Conservation (phyloP, 2,888 invertebrate species). For the Sphaeridia pumilis region DNA sequence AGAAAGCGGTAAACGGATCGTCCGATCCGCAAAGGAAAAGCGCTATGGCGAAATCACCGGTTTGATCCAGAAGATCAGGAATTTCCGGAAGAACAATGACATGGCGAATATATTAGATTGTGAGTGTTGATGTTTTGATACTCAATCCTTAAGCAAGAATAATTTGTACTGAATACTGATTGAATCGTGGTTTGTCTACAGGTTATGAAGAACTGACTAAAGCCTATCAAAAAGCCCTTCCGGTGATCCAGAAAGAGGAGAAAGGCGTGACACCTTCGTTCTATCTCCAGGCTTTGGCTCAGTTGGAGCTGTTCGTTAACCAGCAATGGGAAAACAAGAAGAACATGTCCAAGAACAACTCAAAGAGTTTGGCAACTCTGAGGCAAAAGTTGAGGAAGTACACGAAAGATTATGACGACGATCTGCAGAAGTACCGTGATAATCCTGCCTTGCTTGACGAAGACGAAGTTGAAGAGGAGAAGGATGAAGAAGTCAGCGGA, state of each 20-base stretch:
- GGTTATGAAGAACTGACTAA: slow-evolving; percentile 86
- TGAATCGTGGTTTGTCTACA: slow-evolving; percentile 38
- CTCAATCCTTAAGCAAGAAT: too few species aligned
- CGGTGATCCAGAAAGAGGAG: slow-evolving; percentile 86
- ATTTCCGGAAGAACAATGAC: slow-evolving; percentile 95
- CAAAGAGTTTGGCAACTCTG: slow-evolving; percentile 84
- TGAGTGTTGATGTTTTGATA: too few species aligned
- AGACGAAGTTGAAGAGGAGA: slow-evolving; percentile 49
- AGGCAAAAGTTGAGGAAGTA: slow-evolving; percentile 94
- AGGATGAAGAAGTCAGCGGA: slow-evolving; percentile 39
- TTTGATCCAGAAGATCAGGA: slow-evolving; percentile 81
- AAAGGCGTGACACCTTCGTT: slow-evolving; percentile 85
- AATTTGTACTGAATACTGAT: not conserved
- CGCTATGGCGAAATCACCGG: slow-evolving; percentile 88
- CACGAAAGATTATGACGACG: slow-evolving; percentile 77
- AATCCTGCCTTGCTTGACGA: slow-evolving; percentile 70
- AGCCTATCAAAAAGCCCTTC: slow-evolving; percentile 80
- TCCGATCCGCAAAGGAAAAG: slow-evolving; percentile 93
- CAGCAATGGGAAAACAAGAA: slow-evolving; percentile 92
- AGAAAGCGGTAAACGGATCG: slow-evolving; percentile 90
- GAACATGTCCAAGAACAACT: slow-evolving; percentile 78
- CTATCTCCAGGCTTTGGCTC: slow-evolving; percentile 70
- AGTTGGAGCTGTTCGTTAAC: slow-evolving; percentile 77
- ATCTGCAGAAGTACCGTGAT: slow-evolving; percentile 71
- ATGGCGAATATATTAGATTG: slow-evolving; percentile 72